Percentiles rank a stretch among this genome's conserved stretches.
Evolutionary conservation across 2,888 invertebrate species (phyloP).

Genomic region (Ectemnius continuus): DNA sequence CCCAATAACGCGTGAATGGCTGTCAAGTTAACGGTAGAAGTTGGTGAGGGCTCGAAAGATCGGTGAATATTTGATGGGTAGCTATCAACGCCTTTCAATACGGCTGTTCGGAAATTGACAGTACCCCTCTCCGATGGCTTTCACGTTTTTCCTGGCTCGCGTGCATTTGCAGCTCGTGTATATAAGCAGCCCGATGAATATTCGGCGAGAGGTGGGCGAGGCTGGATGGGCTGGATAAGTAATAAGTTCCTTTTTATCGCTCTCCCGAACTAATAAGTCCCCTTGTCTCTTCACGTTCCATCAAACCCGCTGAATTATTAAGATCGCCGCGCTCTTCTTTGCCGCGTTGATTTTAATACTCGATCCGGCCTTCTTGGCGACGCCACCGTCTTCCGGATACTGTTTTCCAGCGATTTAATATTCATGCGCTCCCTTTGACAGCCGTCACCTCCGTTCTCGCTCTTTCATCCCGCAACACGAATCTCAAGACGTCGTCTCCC

Average conservation of each 20-base stretch:
- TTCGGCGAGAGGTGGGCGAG: conserved; percentile 36
- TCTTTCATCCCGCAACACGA: too few relatives aligned
- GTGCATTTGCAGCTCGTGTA: neutral
- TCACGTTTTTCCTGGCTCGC: conserved; percentile 24
- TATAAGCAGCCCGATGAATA: conserved; percentile 50
- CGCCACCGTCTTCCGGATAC: conserved; percentile 5
- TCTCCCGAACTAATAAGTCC: conserved; percentile 74
- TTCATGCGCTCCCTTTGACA: conserved; percentile 4
- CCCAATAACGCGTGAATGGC: conserved; percentile 66
- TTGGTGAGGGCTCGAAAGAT: conserved; percentile 59
- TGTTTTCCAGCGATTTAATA: conserved; percentile 14
- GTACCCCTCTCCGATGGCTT: conserved; percentile 32
- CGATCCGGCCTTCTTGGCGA: conserved; percentile 15
- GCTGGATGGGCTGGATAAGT: conserved; percentile 66
- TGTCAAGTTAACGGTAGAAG: conserved; percentile 58
- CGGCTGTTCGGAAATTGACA: conserved; percentile 65
- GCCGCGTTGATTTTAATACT: conserved; percentile 35
- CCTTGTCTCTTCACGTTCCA: conserved; percentile 59
- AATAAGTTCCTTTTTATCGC: conserved; percentile 76
- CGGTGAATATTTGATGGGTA: conserved; percentile 69
- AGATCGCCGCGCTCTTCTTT: conserved; percentile 48
- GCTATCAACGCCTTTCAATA: conserved; percentile 71
- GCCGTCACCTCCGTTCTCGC: neutral
- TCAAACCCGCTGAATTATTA: conserved; percentile 75
- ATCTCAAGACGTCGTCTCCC: too few relatives aligned